Conservation (phyloP, 30 jellyfish, hydroid and myxozoan species). For the Catostylus mosaicus region DNA sequence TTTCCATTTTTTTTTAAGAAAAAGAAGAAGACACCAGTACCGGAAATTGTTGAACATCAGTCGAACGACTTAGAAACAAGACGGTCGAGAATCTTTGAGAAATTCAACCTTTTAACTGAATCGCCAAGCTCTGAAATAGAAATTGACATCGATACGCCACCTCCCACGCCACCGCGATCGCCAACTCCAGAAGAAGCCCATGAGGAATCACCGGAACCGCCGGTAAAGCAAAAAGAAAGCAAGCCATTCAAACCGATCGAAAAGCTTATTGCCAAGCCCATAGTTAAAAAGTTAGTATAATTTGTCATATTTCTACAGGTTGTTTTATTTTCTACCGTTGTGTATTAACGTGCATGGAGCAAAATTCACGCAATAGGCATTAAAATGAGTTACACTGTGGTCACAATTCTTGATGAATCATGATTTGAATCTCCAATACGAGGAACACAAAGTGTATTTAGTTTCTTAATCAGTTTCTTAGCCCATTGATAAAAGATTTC, state of each 20-base stretch:
- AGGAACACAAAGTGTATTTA: no score
- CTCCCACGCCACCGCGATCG: slow-evolving; percentile 74
- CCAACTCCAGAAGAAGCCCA: slow-evolving; percentile 62
- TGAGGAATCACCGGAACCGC: slow-evolving; percentile 60
- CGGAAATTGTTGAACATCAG: not conserved
- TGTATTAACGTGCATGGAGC: no score
- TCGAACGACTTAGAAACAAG: not conserved
- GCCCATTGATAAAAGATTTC: no score
- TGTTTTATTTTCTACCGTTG: no score
- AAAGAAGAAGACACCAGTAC: slow-evolving; percentile 6
- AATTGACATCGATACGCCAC: slow-evolving; percentile 64
- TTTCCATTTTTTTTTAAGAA: not conserved
- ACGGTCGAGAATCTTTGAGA: slow-evolving; percentile 24
- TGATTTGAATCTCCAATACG: no score
- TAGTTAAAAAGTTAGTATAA: slow-evolving; percentile 26
- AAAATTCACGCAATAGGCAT: no score
- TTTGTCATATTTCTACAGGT: no score
- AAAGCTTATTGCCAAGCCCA: slow-evolving; percentile 63
- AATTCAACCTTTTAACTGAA: slow-evolving; percentile 10
- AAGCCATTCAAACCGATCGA: slow-evolving; percentile 69
- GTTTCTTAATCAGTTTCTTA: no score
- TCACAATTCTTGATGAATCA: no score
- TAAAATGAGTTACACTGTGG: no score
- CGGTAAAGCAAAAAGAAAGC: slow-evolving; percentile 40
- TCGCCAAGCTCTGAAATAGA: slow-evolving; percentile 36